Evolutionary conservation across 2,113 vertebrate species (phyloP), one percentile per base, ranked within the genome.

Genomic region (Hippocampus barbouri): DNA sequence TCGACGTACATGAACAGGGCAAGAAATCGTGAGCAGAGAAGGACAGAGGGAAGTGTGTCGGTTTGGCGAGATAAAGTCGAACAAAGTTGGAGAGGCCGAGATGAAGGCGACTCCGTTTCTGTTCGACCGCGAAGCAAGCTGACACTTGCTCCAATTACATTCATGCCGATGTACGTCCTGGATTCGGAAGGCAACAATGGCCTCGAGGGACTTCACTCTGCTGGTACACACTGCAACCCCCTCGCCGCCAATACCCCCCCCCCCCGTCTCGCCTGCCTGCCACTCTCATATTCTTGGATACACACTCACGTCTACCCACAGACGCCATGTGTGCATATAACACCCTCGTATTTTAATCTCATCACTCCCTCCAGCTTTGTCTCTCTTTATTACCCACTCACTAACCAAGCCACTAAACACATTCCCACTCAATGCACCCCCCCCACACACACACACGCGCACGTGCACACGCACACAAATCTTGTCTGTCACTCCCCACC

Each of bases 131-230:
- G 79, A 81, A 73, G 83, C 51, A 61, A 83, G 83, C 78, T 83
- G 25, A 86, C 82, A 91, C 25, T 92, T 91, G 89, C 85, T 82
- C 88, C 89, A 88, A 90, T 92, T 92, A 92, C 85, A 83, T 90
- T 84, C 84, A 86, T 82, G 87, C 89, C 89, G 85, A 82, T 71
- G 84, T 92, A 77, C 71, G 69, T 85, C 88, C 89, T 75, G 83
- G 86, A 88, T 89, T 90, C 83, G 83, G 82, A 89, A 89, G 87
- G 84, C 84, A 89, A 87, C 89, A 86, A 79, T 76, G 82, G 82
- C 90, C 89, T 88, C 61, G 72, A 82, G 89, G 89, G 81, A 78
- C 73, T 77, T 86, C 84, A 79, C 66, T 88, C 83, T 85, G 79
- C 77, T 71, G 72, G 74, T 87, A 69, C 79, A 78, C 60, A 62